phyloP scores from a whole-genome alignment of 1,140 invertebrate genomes.

The Harpegnathos saltator region DNA sequence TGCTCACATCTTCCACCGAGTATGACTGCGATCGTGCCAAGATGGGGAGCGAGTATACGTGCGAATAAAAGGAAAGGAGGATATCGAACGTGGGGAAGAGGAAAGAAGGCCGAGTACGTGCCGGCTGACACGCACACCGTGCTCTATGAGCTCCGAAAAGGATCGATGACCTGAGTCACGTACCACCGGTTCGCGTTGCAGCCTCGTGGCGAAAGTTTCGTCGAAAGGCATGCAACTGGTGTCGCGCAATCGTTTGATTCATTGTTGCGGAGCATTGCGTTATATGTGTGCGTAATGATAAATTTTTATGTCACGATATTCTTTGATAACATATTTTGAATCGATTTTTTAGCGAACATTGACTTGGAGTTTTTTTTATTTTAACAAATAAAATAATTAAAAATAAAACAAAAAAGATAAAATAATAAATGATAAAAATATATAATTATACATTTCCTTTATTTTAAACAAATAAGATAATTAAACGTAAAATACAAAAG shows the following conservation, averaged over 20 bases:
- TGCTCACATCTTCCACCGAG: not conserved
- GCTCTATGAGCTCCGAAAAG: not conserved
- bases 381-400: no score
- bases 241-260: slow-evolving; percentile 42
- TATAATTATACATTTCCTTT: no score
- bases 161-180: slow-evolving; percentile 36
- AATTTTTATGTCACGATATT: no score
- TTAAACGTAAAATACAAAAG: no score
- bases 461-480: no score
- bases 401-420: no score
- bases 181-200: not conserved
- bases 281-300: no score
- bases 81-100: not conserved
- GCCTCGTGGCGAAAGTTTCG: slow-evolving; percentile 26
- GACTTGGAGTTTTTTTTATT: no score
- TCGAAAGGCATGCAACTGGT: slow-evolving; percentile 38
- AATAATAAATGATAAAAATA: no score
- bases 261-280: not conserved
- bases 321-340: no score
- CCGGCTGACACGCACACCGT: not conserved
- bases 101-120: no score
- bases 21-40: not conserved
- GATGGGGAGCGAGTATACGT: not conserved
- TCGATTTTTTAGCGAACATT: no score
- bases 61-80: not conserved